phyloP scores from a whole-genome alignment of 1,140 invertebrate genomes.

The Sycobia sp. region DNA sequence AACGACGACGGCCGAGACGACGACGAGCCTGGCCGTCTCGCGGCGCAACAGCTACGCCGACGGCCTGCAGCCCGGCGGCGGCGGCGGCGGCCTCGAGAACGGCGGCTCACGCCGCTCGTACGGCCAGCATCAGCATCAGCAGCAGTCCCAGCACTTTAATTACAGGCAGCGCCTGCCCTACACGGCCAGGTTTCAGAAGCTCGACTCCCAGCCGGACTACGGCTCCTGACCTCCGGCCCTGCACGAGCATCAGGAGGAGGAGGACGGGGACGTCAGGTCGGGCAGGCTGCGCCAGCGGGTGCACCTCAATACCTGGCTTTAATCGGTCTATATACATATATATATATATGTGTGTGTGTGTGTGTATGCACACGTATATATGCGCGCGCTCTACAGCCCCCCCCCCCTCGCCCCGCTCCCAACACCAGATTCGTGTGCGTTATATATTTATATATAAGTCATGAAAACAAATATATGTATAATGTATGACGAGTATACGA shows the following conservation, averaged over 20 bases:
- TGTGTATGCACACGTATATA: too few relatives aligned
- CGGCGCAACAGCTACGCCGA: slow-evolving; percentile 4
- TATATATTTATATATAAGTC: too few relatives aligned
- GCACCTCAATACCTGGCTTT: slow-evolving; percentile 27
- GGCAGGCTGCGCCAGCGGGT: not conserved
- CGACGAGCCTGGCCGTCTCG: slow-evolving; percentile 10
- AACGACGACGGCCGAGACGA: slow-evolving; percentile 39
- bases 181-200: slow-evolving; percentile 29
- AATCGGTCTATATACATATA: too few relatives aligned
- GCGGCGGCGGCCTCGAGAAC: not conserved
- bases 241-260: not conserved
- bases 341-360: too few relatives aligned
- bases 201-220: slow-evolving; percentile 13
- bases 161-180: slow-evolving; percentile 20
- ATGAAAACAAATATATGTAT: too few relatives aligned
- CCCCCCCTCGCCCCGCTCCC: too few relatives aligned
- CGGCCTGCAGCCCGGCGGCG: not conserved
- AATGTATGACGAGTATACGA: too few relatives aligned
- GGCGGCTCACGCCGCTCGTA: not conserved
- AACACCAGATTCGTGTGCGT: too few relatives aligned
- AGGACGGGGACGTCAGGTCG: not conserved
- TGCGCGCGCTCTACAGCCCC: too few relatives aligned
- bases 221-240: slow-evolving; percentile 12
- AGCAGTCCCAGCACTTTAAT: not conserved
- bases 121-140: not conserved